Evolutionary conservation across 2,797 vertebrate species (phyloP), one percentile per base, ranked within the genome.

Genomic region (Dendrocincla tyrannina): DNA sequence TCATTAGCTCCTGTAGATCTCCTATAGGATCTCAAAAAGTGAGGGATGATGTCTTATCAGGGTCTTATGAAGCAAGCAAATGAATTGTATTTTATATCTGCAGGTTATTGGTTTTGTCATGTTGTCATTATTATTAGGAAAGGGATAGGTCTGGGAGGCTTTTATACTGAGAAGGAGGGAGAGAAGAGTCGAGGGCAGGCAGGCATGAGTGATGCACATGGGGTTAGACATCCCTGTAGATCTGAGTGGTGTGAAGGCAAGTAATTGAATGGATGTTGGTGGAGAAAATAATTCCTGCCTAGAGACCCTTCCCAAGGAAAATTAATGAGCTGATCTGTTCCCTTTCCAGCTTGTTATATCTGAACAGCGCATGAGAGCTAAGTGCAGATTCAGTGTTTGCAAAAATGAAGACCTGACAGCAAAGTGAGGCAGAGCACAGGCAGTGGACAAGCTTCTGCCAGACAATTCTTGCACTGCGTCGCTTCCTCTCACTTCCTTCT

Each of bases 71-170:
- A 95, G 86, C 76, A 91, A 89, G 93, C 17, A 94, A 93, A 94
- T 81, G 70, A 80, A 93, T 78, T 52, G 69, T 63, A 76, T 95
- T 96, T 94, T 88, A 24, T 92, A 92, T 89, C 82, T 95, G 85
- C 55, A 84, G 62, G 84, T 96, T 97, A 97, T 96, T 96, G 91
- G 94, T 86, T 97, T 97, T 97, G 96, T 95, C 94, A 95, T 97
- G 83, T 91, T 94, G 92, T 95, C 97, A 91, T 96, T 94, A 91
- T 95, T 95, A 92, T 85, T 94, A 95, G 86, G 92, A 91, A 96
- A 91, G 30, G 0, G 69, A 96, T 95, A 91, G 90, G 87, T 91
- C 92, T 95, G 79, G 66, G 93, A 96, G 96, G 92, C 89, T 95
- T 94, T 86, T 95, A 68, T 69, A 74, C 53, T 2, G 18, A 79